phyloP scores from a whole-genome alignment of 2,113 vertebrate genomes.

The Sterrhoptilus dennistouni region DNA sequence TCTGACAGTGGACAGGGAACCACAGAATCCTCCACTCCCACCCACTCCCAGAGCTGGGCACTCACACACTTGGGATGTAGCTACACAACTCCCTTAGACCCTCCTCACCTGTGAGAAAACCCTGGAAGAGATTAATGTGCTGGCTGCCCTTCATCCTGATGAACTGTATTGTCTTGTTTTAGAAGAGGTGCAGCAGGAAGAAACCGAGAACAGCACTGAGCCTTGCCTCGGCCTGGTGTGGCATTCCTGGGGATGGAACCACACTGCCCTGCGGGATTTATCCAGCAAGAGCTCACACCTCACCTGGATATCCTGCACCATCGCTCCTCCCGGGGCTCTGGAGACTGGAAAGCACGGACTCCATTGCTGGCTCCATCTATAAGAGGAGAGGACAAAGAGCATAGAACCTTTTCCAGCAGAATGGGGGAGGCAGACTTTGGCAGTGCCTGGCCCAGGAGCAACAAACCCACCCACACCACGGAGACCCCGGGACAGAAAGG shows the following conservation, averaged over 20 bases:
- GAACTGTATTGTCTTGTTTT: accelerated
- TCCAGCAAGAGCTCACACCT: not conserved
- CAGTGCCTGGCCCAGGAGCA: no score
- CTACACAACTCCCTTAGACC: not conserved
- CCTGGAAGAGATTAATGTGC: not conserved
- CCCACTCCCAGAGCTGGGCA: not conserved
- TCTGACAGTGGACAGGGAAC: not conserved
- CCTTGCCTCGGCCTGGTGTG: not conserved
- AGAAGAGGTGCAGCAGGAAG: not conserved
- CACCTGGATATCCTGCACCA: not conserved
- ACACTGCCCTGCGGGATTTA: accelerated
- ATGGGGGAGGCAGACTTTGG: accelerated
- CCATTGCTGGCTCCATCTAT: not conserved
- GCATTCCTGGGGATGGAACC: no score
- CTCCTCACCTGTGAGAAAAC: not conserved
- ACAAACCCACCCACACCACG: accelerated
- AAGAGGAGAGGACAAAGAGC: not conserved
- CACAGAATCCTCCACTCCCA: not conserved
- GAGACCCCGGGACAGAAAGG: accelerated
- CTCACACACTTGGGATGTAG: accelerated
- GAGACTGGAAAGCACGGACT: accelerated
- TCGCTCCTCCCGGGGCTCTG: not conserved
- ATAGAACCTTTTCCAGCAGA: not conserved
- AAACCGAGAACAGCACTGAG: not conserved
- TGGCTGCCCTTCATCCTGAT: not conserved